Base-by-base conservation (phyloP, 2,113 vertebrate species). In the Synchiropus splendidus region DNA sequence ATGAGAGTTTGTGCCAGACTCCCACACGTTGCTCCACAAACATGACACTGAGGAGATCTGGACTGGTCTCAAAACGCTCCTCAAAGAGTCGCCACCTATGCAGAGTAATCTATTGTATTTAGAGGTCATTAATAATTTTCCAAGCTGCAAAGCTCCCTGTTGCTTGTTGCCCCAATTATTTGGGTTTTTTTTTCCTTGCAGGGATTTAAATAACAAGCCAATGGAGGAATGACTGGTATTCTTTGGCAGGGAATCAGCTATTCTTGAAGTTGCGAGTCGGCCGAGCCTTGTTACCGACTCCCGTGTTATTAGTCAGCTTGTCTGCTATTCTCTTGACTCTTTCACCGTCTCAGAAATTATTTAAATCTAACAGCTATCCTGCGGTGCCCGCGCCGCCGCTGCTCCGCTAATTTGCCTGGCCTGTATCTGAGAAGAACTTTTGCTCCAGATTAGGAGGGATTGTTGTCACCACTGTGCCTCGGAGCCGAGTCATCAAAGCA, bases 1-100 rank as follows among this genome's bases (percentile, higher is more conserved):
- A 83, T 85, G 80, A 83, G 77, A 73, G 58, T 77, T 60, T 71
- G 75, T 74, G 55, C 56, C 46, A 69, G 62, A 57, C 59, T 67
- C 51, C 62, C 66, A 66, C 77, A 66, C 61, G 50, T 57, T 61
- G 47, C 48, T 55, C 43, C 54, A 45, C 46, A 65, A 21, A 48
- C 49, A 53, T 58, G 57, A 74, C 65, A 76, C 72, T 68, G 54
- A 48, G 54, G 52, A 65, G 57, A 64, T 67, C 39, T 48, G 13
- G 15, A 17, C 30, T 50, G 16, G 18, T 38, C 51, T 63, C 39
- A 6, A 75, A 66, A 62, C 50, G 6, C 4, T 12, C 41, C 21
- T 53, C 16, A 27, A 37, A 45, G 34, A 33, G 14, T 14, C 3
- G 27, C 13, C 18, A 35, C 64, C 48, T 44, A 37, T 45, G 47